Percentiles rank a stretch among this genome's conserved stretches.
phyloP scores from a whole-genome alignment of 2,113 vertebrate species.

The Myrmecobius fasciatus region DNA sequence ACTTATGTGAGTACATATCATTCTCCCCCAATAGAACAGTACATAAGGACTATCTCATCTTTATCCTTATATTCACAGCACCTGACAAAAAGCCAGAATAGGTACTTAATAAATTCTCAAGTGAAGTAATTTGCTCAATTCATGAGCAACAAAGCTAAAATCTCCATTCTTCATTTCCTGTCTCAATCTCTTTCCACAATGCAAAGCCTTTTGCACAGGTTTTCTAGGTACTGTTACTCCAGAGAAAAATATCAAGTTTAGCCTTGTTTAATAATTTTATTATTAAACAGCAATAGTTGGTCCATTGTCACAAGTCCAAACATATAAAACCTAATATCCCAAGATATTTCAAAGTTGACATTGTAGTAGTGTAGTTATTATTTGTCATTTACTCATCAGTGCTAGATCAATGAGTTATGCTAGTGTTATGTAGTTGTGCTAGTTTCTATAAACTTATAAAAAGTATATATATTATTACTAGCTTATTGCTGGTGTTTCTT shows the following conservation, averaged over 20 bases:
- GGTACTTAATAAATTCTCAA: neutral
- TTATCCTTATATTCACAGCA: neutral
- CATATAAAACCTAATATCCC: neutral
- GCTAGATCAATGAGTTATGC: neutral
- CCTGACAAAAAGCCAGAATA: neutral
- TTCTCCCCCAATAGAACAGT: neutral
- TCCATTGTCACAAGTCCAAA: neutral
- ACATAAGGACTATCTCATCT: neutral
- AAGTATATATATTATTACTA: neutral
- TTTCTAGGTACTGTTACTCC: neutral
- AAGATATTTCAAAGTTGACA: neutral
- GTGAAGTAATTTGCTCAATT: neutral
- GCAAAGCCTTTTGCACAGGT: neutral
- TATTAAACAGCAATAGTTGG: neutral
- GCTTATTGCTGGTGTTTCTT: neutral
- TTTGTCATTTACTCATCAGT: conserved; percentile 27
- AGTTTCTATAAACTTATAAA: neutral
- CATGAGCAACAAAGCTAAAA: neutral
- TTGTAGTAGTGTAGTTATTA: neutral
- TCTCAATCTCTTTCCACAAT: neutral
- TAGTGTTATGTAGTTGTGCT: neutral
- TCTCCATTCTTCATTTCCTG: neutral
- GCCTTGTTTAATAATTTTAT: neutral
- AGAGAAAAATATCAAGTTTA: neutral
- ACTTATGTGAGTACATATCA: neutral